Evolutionary conservation across 2,797 vertebrate species (phyloP), one percentile per base, ranked within the genome.

Genomic region (Threskiornis aethiopicus): DNA sequence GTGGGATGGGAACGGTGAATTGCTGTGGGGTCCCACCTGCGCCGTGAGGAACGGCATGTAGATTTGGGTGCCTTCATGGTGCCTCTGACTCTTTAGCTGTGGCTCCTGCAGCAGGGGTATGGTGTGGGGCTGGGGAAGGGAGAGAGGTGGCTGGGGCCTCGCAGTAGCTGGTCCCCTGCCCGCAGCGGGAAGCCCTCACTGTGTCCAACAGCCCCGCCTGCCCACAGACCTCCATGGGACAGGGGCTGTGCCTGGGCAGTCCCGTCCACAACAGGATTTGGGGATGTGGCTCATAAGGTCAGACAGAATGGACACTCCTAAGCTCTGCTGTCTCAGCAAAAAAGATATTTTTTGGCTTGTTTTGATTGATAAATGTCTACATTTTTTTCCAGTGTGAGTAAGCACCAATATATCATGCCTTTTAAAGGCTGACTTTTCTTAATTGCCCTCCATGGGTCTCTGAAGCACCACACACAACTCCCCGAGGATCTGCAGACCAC

Each of bases 21-120:
- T 47, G 16, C 21, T 49, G 21, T n/a, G 52, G 26, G n/a, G 25
- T 78, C 21, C 24, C 47, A 55, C 21, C 39, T 47, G 13, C 4
- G 1, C 51, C 0, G 0, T 21, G 94, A 58, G n/a, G 33, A 57
- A 12, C 5, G 6, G 1, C 47, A 19, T 0, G 0, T 5, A 28
- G 51, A 14, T 78, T 39, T 81, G 47, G 17, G 52, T 52, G 39
- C 35, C 65, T 78, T 41, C 44, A 18, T 8, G 20, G 25, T 39
- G 28, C 41, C 29, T 77, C 37, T 57, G 69, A 16, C 18, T 44
- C 19, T 28, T 29, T 10, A 69, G n/a, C 54, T 58, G 46, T 17
- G 66, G 33, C 46, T 54, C 17, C 64, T 70, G 66, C 26, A n/a
- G 66, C 57, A 69, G 62, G 52, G 25, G 3, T 13, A 1, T 1